Evolutionary conservation across 2,888 invertebrate species (phyloP).

Genomic region (Hypercompe scribonia): DNA sequence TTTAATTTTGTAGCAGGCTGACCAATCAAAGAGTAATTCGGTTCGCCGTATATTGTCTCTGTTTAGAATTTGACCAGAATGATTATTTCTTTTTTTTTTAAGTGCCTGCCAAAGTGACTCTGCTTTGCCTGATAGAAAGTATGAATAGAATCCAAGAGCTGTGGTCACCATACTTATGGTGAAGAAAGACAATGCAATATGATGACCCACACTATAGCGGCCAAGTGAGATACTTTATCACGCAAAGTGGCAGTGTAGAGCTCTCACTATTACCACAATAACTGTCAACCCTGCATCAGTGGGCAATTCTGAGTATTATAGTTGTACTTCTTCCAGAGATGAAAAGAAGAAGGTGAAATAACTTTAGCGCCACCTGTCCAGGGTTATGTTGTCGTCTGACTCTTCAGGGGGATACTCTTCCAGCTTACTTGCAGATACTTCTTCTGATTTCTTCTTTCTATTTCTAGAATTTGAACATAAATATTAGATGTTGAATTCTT

Average conservation of each 20-base stretch:
- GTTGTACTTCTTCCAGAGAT: neutral
- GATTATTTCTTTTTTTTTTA: neutral
- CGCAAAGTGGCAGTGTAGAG: too few species aligned
- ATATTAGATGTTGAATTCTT: neutral
- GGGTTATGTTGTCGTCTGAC: conserved; percentile 46
- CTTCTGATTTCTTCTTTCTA: conserved; percentile 52
- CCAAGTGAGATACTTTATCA: too few species aligned
- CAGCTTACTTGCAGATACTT: conserved; percentile 28
- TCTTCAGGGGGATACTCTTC: conserved; percentile 49
- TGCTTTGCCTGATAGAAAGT: too few species aligned
- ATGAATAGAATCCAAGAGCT: too few species aligned
- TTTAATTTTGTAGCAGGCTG: neutral
- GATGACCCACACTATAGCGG: too few species aligned
- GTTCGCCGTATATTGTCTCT: neutral
- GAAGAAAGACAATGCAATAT: too few species aligned
- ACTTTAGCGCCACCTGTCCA: conserved; percentile 39
- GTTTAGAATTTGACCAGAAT: neutral
- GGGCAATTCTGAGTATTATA: neutral
- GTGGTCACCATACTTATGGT: too few species aligned
- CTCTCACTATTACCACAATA: too few species aligned
- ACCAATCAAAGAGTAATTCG: neutral
- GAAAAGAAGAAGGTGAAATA: conserved; percentile 8
- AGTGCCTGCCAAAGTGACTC: too few species aligned
- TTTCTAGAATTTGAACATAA: conserved; percentile 38
- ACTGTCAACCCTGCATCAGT: too few species aligned